Evolutionary conservation across 2,113 vertebrate genomes (phyloP).

Genomic region (Ranitomeya imitator): DNA sequence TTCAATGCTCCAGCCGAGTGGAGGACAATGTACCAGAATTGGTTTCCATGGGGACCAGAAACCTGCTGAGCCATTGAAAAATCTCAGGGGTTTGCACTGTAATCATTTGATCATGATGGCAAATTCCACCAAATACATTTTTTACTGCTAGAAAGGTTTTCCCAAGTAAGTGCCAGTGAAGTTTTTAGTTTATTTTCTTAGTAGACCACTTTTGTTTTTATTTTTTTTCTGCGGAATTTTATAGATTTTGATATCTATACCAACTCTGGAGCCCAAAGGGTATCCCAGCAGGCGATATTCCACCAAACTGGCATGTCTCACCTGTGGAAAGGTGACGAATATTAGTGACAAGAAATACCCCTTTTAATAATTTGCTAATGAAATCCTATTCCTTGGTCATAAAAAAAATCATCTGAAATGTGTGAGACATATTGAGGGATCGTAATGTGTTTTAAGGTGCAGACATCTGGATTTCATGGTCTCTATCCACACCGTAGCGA

Average conservation of each 20-base stretch:
- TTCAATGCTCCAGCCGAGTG: constrained; percentile 77
- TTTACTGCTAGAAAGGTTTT: constrained; percentile 62
- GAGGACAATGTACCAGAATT: constrained; percentile 78
- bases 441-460: not conserved
- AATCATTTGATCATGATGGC: constrained; percentile 74
- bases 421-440: not conserved
- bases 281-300: too few relatives aligned
- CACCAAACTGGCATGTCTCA: too few relatives aligned
- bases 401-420: too few relatives aligned
- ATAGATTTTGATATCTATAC: too few relatives aligned
- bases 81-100: constrained; percentile 67
- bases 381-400: too few relatives aligned
- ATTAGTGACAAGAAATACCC: too few relatives aligned
- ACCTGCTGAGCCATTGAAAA: constrained; percentile 72
- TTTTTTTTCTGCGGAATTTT: not conserved
- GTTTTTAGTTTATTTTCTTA: not conserved
- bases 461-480: too few relatives aligned
- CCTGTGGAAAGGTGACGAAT: too few relatives aligned
- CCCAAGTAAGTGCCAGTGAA: not conserved
- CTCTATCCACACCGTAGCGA: not conserved
- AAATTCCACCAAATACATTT: constrained; percentile 70
- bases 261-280: too few relatives aligned
- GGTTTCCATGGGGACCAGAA: constrained; percentile 88
- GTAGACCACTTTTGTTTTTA: not conserved
- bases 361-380: too few relatives aligned